Evolutionary conservation across 1,140 invertebrate species (phyloP), one percentile per base, ranked within the genome.

Genomic region (Pachyrhynchus sulphureomaculatus): DNA sequence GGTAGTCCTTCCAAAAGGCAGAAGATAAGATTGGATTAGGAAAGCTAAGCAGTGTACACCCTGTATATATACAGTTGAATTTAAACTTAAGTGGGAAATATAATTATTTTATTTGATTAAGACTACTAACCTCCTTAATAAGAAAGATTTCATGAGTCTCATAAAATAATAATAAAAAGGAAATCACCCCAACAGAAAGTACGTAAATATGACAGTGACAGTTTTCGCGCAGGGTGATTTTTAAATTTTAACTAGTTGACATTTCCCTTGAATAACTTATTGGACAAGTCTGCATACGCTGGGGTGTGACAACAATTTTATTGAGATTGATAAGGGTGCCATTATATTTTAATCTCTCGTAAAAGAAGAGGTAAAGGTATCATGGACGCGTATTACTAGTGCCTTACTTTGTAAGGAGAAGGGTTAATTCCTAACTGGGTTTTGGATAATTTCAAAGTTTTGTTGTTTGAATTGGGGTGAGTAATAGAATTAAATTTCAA

Each of bases 251-350:
- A 56, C 20, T 20, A 20, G 32, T 47, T 56, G 54, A 45, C 54
- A 56, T 34, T 45, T 47, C 54, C 10, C 29, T 12, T 56, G 54
- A 56, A 56, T 56, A 56, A 56, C 24, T 45, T 47, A 56, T 45
- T n/a, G 32, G 23, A 10, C 12, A 39, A 32, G 32, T 37, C 44
- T 45, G 15, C 29, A n/a, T 34, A 20, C 17, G 3, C 24, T 10
- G 21, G 26, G 42, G 21, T 23, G 54, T 47, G 54, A 56, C 54
- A 56, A 33, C 29, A 26, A 23, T 33, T 18, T 61, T 61, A 61
- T 61, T 61, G 58, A 61, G 32, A 61, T 61, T 61, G 58, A 61
- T 61, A 61, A 61, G 49, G 58, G 58, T 52, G 37, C 36, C 44
- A 51, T 57, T 45, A 57, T 39, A 47, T 24, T 57, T 57, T 57